Evolutionary conservation across 2,888 invertebrate species (phyloP), one percentile per base, ranked within the genome.

Genomic region (Cremastinae sp.): DNA sequence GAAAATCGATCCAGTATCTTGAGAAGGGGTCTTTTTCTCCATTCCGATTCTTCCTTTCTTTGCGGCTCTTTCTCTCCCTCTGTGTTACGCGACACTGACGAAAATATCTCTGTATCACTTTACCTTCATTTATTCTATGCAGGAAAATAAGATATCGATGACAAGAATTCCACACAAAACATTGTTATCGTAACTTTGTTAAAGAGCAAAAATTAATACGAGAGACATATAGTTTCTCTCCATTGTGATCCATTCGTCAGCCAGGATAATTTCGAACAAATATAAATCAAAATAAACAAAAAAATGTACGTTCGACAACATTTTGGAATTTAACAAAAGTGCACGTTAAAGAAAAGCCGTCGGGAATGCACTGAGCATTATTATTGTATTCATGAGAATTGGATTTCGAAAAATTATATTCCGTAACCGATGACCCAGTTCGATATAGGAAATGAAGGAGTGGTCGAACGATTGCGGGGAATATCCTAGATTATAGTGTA

Each of bases 321-420:
- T n/a, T n/a, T n/a, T n/a, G n/a, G n/a, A n/a, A n/a, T n/a, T n/a
- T n/a, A n/a, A n/a, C n/a, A n/a, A n/a, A n/a, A n/a, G n/a, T n/a
- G n/a, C n/a, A n/a, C n/a, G n/a, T n/a, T n/a, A n/a, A n/a, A n/a
- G n/a, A n/a, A 12, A 16, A 20, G 20, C n/a, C 9, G 12, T 49
- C 28, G 14, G 22, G 45, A 45, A 14, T 18, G n/a, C n/a, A n/a
- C n/a, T n/a, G n/a, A n/a, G n/a, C n/a, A n/a, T n/a, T n/a, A n/a
- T n/a, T 53, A 55, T 49, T 47, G 68, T 73, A 76, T 76, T 76
- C 73, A 76, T 73, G 75, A 72, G 76, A 76, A 76, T 76, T 76
- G 76, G 73, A 73, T 70, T 76, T 76, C 73, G 65, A 69, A 65
- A 76, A 76, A 76, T 76, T 73, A 73, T 76, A n/a, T n/a, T 76